Evolutionary conservation across 2,888 invertebrate genomes (phyloP), one percentile per base, ranked within the genome.

Genomic region (Tridacna gigas): DNA sequence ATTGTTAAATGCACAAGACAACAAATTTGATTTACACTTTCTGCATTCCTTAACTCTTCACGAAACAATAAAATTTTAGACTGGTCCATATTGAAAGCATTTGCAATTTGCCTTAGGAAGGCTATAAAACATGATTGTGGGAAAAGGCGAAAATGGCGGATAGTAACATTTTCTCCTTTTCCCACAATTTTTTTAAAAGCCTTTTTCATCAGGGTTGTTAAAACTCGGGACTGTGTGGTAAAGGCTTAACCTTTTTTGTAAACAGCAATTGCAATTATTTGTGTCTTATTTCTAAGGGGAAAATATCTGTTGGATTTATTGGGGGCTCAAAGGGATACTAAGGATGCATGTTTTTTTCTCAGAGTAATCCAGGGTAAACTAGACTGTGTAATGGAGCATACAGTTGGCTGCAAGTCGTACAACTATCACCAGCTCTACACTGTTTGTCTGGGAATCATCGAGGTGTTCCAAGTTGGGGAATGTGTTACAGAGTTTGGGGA

Each of bases 401-500:
- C 85, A 18, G 67, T 61, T 22, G 83, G 80, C 45, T 88, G 88
- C 47, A 26, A 25, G 28, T 26, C 85, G 0, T 60, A 37, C 5
- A 67, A 18, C 15, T 83, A 69, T 60, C 26, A 65, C 63, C n/a
- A 65, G 25, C 66, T 88, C 18, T 80, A 85, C 60, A 45, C 48
- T 5, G 63, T 82, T 1, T 80, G 80, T 20, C 13, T 78, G 26
- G 78, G 74, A 18, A 78, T 88, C 13, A 22, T 74, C 0, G 61
- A 67, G 0, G 47, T 85, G 67, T 78, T 88, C 56, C 66, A 80
- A 26, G 37, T 56, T 3, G 79, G 75, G n/a, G 37, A 71, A 22
- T 88, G 88, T 74, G 80, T 88, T 25, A 73, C 66, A 11, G 18
- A 73, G 11, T 88, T 78, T 47, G 88, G 88, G 12, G 80, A 85